A percentile compares a stretch with the other conserved stretches of the same genome.
phyloP scores from a whole-genome alignment of 1,140 invertebrate genomes.

The Cherax quadricarinatus region DNA sequence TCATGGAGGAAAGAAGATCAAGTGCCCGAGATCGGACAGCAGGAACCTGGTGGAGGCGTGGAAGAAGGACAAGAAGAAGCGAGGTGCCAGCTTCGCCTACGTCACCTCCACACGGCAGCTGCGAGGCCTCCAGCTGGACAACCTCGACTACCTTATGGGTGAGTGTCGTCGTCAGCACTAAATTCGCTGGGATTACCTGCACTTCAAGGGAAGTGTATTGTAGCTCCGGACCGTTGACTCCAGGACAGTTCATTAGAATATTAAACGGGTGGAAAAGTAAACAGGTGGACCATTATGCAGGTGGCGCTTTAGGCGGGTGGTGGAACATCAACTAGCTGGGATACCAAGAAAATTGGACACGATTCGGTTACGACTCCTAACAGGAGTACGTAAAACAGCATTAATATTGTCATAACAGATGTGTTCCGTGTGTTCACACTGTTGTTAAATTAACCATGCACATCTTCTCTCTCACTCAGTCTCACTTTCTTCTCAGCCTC shows the following conservation, averaged over 20 bases:
- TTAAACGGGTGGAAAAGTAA: neutral
- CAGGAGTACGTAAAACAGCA: too few relatives aligned
- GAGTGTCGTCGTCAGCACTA: neutral
- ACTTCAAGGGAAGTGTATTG: too few relatives aligned
- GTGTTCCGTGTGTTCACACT: too few relatives aligned
- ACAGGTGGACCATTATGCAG: neutral
- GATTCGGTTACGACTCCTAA: too few relatives aligned
- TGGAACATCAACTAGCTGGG: too few relatives aligned
- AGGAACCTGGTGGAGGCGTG: conserved; percentile 26
- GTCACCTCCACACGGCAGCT: neutral
- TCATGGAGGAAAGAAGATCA: neutral
- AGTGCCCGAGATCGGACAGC: neutral
- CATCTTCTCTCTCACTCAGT: neutral
- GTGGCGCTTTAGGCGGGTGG: too few relatives aligned
- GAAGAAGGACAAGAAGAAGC: neutral
- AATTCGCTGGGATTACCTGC: too few relatives aligned
- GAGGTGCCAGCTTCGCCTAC: neutral
- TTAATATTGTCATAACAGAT: too few relatives aligned
- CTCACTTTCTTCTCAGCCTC: neutral
- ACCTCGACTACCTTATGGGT: neutral
- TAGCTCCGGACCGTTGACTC: too few relatives aligned
- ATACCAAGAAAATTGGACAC: too few relatives aligned
- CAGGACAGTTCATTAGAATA: too few relatives aligned
- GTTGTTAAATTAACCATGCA: too few relatives aligned
- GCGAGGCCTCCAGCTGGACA: neutral